Conservation (phyloP, 2,113 vertebrate species). For the Erpornis zantholeuca region DNA sequence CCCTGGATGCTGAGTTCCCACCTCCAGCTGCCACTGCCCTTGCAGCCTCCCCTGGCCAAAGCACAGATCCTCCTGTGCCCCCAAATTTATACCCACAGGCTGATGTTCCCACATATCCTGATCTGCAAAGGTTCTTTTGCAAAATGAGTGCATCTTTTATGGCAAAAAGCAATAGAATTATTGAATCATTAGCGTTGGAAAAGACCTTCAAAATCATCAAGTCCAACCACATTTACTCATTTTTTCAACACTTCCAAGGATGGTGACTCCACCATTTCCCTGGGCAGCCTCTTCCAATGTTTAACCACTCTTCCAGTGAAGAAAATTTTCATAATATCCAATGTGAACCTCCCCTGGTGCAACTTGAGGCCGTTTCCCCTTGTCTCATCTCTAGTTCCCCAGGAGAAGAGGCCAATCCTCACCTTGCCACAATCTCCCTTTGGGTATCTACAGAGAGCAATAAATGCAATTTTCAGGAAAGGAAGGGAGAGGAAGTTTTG, state of each 20-base stretch:
- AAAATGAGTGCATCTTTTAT: neutral
- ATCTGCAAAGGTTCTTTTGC: neutral
- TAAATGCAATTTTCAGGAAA: neutral
- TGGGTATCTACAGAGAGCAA: neutral
- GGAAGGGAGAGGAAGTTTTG: neutral
- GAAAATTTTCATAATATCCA: neutral
- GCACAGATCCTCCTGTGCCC: neutral
- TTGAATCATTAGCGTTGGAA: neutral
- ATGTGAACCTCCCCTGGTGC: neutral
- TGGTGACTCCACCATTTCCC: neutral
- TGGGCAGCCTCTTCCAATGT: neutral
- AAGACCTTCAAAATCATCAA: neutral
- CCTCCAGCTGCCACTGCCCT: neutral
- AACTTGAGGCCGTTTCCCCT: neutral
- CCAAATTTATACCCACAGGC: neutral
- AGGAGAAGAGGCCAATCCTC: neutral
- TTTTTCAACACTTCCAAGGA: neutral
- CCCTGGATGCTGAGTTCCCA: neutral
- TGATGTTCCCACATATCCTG: neutral
- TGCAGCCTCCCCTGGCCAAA: neutral
- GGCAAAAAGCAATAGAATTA: neutral
- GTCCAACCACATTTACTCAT: accelerated
- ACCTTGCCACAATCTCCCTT: neutral
- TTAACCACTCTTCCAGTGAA: neutral
- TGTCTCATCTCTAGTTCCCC: neutral